Evolutionary conservation across 37 sponge, comb jelly and placozoan genomes (phyloP), one percentile per base, ranked within the genome.

Genomic region (Hexactinellida sp.): DNA sequence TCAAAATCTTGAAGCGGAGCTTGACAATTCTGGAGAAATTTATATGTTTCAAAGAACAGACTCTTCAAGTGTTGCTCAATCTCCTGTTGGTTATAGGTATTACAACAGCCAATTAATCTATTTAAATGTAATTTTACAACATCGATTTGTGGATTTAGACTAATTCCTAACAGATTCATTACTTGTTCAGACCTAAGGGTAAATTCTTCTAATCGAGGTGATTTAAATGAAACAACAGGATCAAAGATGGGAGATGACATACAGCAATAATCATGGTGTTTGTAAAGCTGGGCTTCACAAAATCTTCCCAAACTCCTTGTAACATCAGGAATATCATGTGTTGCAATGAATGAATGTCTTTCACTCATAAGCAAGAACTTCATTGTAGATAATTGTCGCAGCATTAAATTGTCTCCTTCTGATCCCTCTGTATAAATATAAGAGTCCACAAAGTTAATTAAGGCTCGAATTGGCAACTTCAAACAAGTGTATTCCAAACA

Each of bases 231-330:
- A 32, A 63, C 25, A 23, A 25, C 30, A n/a, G 76, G 76, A 63
- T 63, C 30, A 63, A 63, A 63, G 21, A 63, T 63, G 3, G 30
- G 76, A 63, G 5, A 63, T n/a, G 21, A 10, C 21, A n/a, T 63
- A n/a, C 76, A 63, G 76, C 76, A 63, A n/a, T 63, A 63, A 23
- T 63, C 76, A n/a, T 63, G 30, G 76, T 63, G 76, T n/a, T 63
- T n/a, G 76, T 23, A 63, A 3, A 63, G 32, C 5, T 32, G 76
- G 13, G 76, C 76, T 28, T 63, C 32, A n/a, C 5, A 25, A 28
- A 63, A 63, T 21, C 76, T 21, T 10, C 76, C 76, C 13, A 63
- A 28, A 7, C 76, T 63, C 21, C 30, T 21, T 25, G 25, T 23
- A 21, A 10, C 19, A 21, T 28, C 76, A 25, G 21, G 30, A 63